Conservation (phyloP, 1,140 invertebrate species). For the Laupala kohalensis region DNA sequence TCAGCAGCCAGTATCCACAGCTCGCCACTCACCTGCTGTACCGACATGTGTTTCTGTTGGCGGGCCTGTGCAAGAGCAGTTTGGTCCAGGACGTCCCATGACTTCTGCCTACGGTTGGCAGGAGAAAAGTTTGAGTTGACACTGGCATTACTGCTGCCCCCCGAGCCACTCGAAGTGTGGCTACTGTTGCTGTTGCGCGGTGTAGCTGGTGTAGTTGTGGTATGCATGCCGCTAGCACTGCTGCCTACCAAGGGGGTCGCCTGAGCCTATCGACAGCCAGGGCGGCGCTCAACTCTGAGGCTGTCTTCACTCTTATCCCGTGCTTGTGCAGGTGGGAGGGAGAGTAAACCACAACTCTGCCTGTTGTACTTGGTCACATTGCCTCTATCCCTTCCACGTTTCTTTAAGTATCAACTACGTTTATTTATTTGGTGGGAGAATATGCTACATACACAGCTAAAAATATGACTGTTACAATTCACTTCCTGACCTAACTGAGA, state of each 20-base stretch:
- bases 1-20: background rate
- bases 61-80: constrained; percentile 54
- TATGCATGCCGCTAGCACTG: background rate
- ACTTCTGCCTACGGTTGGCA: constrained; percentile 69
- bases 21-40: constrained; percentile 4
- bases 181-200: background rate
- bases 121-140: constrained; percentile 21
- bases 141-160: constrained; percentile 12
- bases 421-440: no score
- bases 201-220: constrained; percentile 14
- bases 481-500: no score
- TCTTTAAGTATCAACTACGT: no score
- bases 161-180: constrained; percentile 15
- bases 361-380: background rate
- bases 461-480: no score
- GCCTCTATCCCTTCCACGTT: background rate
- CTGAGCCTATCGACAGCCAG: background rate
- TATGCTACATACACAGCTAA: no score
- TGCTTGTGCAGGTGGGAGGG: background rate
- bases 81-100: constrained; percentile 82
- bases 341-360: no score
- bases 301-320: background rate
- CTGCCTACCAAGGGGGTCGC: background rate
- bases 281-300: background rate
- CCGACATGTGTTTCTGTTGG: constrained; percentile 34